A percentile compares a stretch with the other conserved stretches of the same genome.
phyloP scores from a whole-genome alignment of 2,797 vertebrate species.

The Smutsia gigantea region DNA sequence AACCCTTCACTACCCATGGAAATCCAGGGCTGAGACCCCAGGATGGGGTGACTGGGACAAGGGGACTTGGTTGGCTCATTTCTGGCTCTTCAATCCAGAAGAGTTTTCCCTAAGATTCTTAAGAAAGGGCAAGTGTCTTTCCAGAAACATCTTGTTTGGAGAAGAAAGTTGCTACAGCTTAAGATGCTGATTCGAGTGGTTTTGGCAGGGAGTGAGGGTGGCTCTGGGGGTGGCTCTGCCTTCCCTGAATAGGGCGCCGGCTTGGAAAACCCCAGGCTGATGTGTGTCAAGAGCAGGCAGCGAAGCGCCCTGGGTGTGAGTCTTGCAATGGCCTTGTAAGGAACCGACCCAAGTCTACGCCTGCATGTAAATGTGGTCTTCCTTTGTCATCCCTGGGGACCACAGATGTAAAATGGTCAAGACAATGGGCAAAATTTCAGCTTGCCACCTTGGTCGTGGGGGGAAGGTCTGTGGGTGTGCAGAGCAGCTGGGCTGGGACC shows the following conservation, averaged over 20 bases:
- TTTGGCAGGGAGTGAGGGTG: not conserved
- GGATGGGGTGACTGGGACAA: not conserved
- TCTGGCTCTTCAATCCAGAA: constrained; percentile 28
- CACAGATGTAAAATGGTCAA: not conserved
- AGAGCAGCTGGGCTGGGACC: not conserved
- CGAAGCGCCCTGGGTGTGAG: not conserved
- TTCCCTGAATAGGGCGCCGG: not conserved
- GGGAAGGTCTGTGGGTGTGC: not conserved
- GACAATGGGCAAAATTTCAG: not conserved
- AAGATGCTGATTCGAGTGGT: not conserved
- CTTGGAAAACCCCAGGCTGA: not conserved
- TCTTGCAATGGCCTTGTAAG: not conserved
- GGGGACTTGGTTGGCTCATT: not conserved
- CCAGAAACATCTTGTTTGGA: rapidly evolving
- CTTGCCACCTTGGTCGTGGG: not conserved
- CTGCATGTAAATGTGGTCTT: too few relatives aligned
- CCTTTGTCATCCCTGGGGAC: not conserved
- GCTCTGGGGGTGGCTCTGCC: not conserved
- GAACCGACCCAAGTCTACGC: not conserved
- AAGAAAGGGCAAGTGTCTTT: not conserved
- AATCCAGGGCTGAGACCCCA: not conserved
- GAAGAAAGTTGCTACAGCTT: not conserved
- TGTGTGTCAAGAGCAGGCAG: not conserved
- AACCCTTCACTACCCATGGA: not conserved
- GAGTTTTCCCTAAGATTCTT: not conserved